Evolutionary conservation across 2,113 vertebrate species (phyloP).

Genomic region (Pelobates fuscus): DNA sequence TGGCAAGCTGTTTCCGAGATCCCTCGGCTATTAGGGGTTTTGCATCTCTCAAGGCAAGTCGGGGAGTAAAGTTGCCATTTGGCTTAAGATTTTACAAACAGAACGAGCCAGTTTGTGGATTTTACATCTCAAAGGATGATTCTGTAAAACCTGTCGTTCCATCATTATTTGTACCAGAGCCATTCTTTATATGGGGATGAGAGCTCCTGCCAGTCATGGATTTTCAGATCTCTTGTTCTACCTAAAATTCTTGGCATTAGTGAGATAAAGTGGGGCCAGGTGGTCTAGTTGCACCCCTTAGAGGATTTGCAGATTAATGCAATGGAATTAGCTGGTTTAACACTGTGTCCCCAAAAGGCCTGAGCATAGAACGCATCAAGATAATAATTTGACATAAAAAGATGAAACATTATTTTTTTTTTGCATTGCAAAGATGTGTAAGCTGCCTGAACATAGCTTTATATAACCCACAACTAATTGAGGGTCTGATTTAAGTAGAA

Average conservation of each 20-base stretch:
- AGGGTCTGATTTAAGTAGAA: too few relatives aligned
- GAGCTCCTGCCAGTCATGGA: constrained; percentile 12
- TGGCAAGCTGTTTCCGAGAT: not conserved
- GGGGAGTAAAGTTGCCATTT: not conserved
- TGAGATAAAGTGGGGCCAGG: constrained; percentile 27
- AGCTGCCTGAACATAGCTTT: too few relatives aligned
- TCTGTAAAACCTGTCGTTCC: not conserved
- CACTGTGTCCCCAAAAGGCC: not conserved
- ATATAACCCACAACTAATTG: too few relatives aligned
- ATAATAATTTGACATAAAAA: too few relatives aligned
- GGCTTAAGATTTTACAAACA: not conserved
- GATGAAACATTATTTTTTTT: too few relatives aligned
- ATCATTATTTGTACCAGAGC: constrained; percentile 22
- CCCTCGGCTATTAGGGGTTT: not conserved
- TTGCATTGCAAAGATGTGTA: too few relatives aligned
- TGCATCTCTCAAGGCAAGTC: not conserved
- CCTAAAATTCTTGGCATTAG: constrained; percentile 20
- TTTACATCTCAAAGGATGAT: constrained; percentile 2
- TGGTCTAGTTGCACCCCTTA: constrained; percentile 13
- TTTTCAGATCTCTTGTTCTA: constrained; percentile 25
- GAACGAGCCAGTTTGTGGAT: not conserved
- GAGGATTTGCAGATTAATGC: constrained; percentile 10
- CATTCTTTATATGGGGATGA: constrained; percentile 10
- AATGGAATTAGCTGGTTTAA: constrained; percentile 14
- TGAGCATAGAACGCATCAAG: too few relatives aligned